Evolutionary conservation across 2,888 invertebrate genomes (phyloP), one percentile per base, ranked within the genome.

Genomic region (Helleia helle): DNA sequence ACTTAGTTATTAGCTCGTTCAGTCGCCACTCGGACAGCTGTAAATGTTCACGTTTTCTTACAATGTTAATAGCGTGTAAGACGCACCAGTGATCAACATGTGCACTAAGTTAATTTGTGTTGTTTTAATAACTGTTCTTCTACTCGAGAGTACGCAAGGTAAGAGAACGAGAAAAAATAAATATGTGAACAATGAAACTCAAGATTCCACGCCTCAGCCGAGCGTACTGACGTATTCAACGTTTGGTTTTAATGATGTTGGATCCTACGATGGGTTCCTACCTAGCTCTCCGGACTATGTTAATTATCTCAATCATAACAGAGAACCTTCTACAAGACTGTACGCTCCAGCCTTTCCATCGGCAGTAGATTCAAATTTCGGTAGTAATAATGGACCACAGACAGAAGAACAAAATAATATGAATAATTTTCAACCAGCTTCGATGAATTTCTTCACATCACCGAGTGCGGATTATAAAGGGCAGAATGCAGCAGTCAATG

Each of bases 241-340:
- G 28, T 84, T 80, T 39, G 84, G 83, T 37, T 79, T 81, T 49
- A 80, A 81, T 34, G 81, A 83, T 55, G 80, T 81, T 26, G 72
- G 73, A 43, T 58, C 68, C 15, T 73, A 75, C 50, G 72, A 79
- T 48, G 81, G 79, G 2, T 81, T 80, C 42, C 62, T 81, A 5
- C 83, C 80, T 2, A 81, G 69, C 41, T 80, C 81, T 1, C 76
- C 80, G 18, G 83, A 83, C 46, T 79, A 73, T 47, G 59, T 72
- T 1, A 73, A 58, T 39, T 71, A 67, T 36, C 49, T 73, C 26
- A 74, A 57, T 28, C 58, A 46, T 11, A 69, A 68, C 48, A 66
- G 66, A 46, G 83, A 83, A 44, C 57, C 70, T 1, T 57, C 73
- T 0, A 71, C 72, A 2, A 68, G 71, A 49, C 52, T 75, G 17